These are phyloP conservation scores for Polydrusus tereticollis DNA, from an alignment of 2,888 invertebrate genomes.

Conservation along the genomic window DNA sequence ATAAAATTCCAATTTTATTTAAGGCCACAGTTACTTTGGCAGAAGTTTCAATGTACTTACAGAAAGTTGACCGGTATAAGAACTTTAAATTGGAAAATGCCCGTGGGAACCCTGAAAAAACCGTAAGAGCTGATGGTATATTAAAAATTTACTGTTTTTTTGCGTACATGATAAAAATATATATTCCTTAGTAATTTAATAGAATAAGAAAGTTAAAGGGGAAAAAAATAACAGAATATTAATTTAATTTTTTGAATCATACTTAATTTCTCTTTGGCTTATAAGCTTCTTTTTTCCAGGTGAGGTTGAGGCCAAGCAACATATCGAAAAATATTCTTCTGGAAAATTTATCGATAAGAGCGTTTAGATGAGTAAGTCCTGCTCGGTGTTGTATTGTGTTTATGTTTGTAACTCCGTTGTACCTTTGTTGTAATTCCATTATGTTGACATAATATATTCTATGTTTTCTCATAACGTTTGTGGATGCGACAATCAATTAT, in stretches of 20 bases:
- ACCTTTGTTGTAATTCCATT: conserved; percentile 46
- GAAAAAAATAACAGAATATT: no score
- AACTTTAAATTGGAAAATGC: neutral
- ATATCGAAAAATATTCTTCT: conserved; percentile 40
- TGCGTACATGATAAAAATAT: no score
- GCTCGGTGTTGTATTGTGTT: conserved; percentile 54
- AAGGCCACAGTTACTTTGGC: neutral
- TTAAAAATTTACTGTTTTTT: neutral
- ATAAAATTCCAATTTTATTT: conserved; percentile 7
- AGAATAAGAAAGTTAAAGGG: no score
- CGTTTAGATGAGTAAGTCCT: conserved; percentile 58
- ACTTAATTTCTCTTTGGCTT: neutral
- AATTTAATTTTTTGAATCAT: neutral
- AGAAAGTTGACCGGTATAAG: neutral
- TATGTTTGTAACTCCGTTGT: conserved; percentile 45
- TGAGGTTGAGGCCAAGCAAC: conserved; percentile 50
- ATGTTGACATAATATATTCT: conserved; percentile 32
- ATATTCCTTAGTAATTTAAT: no score
- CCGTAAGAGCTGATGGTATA: neutral
- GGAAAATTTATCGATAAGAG: conserved; percentile 49
- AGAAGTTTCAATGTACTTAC: conserved; percentile 1
- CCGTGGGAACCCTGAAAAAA: neutral
- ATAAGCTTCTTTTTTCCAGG: conserved; percentile 37
- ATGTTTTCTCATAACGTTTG: conserved; percentile 32
- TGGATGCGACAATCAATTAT: conserved; percentile 24